Conservation (phyloP, 2,888 invertebrate genomes). For the Cephus pulcher region DNA sequence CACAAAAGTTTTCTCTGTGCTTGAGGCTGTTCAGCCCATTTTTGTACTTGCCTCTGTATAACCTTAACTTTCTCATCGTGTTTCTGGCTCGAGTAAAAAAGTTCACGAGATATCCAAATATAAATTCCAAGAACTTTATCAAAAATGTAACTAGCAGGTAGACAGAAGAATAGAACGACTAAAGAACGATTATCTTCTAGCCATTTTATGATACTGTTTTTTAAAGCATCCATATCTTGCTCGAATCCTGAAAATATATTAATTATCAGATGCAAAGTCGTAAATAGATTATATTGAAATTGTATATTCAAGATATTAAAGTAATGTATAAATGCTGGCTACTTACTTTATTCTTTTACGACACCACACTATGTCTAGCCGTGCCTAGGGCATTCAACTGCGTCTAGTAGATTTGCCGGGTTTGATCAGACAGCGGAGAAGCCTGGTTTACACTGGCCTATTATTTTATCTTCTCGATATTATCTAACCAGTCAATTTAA, state of each 20-base stretch:
- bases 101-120: constrained; percentile 60
- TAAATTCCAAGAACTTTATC: constrained; percentile 65
- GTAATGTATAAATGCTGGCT: not conserved
- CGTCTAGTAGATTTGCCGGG: not conserved
- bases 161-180: constrained; percentile 74
- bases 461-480: not conserved
- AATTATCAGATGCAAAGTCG: not conserved
- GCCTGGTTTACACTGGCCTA: not conserved
- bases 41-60: constrained; percentile 69
- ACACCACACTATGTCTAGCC: not conserved
- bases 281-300: not conserved
- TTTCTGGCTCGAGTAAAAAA: constrained; percentile 62
- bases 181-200: constrained; percentile 74
- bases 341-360: not conserved
- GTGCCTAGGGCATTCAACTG: not conserved
- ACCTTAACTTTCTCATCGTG: constrained; percentile 68
- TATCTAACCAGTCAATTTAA: not conserved
- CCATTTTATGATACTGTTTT: constrained; percentile 66
- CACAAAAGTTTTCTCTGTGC: constrained; percentile 71
- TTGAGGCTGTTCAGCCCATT: constrained; percentile 69
- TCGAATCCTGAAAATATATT: not conserved
- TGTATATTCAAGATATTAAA: not conserved
- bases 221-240: constrained; percentile 37
- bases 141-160: constrained; percentile 77
- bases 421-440: not conserved